phyloP scores from a whole-genome alignment of 1,140 invertebrate species.

The Drosophila miranda region DNA sequence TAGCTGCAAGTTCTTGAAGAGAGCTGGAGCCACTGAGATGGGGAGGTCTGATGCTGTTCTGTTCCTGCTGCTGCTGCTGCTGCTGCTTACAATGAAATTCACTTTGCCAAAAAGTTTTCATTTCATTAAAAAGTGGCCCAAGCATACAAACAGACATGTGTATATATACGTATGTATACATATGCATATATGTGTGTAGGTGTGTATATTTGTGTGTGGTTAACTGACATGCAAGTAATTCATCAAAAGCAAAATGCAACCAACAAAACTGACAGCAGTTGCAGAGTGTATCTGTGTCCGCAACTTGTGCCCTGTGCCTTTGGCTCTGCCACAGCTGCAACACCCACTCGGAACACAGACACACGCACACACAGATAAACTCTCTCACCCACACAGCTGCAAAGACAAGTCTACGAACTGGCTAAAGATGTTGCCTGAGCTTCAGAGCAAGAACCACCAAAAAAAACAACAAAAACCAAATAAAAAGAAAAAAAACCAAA shows the following conservation, averaged over 20 bases:
- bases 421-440: constrained; percentile 18
- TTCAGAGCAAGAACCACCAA: constrained; percentile 25
- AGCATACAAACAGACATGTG: constrained; percentile 5
- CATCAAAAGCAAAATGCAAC: constrained; percentile 74
- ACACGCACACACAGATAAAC: constrained; percentile 33
- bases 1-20: constrained; percentile 58
- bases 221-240: constrained; percentile 58
- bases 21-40: constrained; percentile 10
- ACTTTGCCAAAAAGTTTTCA: constrained; percentile 81
- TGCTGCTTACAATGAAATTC: constrained; percentile 75
- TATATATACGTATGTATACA: constrained; percentile 17
- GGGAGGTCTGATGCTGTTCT: background rate
- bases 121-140: constrained; percentile 74
- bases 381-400: constrained; percentile 34
- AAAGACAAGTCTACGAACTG: constrained; percentile 34
- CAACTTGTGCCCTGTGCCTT: constrained; percentile 27
- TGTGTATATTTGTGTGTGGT: constrained; percentile 31
- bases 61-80: too few relatives aligned
- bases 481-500: constrained; percentile 35
- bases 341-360: constrained; percentile 8
- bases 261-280: constrained; percentile 44
- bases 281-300: constrained; percentile 38
- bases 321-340: constrained; percentile 22
- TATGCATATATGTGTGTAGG: constrained; percentile 42
- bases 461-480: constrained; percentile 5